Conservation (phyloP, 1,140 invertebrate genomes). For the Pomacea maculata region DNA sequence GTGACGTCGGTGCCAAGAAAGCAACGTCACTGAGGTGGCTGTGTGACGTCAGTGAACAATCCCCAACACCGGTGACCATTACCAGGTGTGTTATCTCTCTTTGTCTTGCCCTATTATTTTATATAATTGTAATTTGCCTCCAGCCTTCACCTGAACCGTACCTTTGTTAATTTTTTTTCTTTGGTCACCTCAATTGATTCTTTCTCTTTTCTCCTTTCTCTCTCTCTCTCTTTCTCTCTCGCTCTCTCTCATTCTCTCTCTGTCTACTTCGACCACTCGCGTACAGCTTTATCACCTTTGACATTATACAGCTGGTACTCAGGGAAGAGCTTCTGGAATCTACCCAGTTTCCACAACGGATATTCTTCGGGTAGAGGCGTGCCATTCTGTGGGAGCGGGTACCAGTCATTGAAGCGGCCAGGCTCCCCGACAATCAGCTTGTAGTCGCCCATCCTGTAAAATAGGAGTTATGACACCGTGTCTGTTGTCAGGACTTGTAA, state of each 20-base stretch:
- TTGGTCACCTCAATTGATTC: neutral
- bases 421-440: conserved; percentile 37
- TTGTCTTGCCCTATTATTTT: too few relatives aligned
- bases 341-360: neutral
- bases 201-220: neutral
- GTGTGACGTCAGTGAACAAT: too few relatives aligned
- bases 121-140: too few relatives aligned
- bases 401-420: conserved; percentile 32
- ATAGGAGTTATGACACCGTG: neutral
- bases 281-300: neutral
- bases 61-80: too few relatives aligned
- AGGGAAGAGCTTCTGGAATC: conserved; percentile 1
- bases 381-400: conserved; percentile 21
- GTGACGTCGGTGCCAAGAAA: too few relatives aligned
- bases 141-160: too few relatives aligned
- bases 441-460: conserved; percentile 30
- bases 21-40: too few relatives aligned
- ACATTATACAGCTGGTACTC: conserved; percentile 26
- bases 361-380: conserved; percentile 2
- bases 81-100: too few relatives aligned
- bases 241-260: neutral
- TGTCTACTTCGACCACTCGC: neutral
- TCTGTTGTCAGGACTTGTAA: too few relatives aligned
- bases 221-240: neutral
- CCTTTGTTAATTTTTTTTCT: too few relatives aligned